Conservation (phyloP, 2,113 vertebrate species). For the Orthonyx spaldingii region DNA sequence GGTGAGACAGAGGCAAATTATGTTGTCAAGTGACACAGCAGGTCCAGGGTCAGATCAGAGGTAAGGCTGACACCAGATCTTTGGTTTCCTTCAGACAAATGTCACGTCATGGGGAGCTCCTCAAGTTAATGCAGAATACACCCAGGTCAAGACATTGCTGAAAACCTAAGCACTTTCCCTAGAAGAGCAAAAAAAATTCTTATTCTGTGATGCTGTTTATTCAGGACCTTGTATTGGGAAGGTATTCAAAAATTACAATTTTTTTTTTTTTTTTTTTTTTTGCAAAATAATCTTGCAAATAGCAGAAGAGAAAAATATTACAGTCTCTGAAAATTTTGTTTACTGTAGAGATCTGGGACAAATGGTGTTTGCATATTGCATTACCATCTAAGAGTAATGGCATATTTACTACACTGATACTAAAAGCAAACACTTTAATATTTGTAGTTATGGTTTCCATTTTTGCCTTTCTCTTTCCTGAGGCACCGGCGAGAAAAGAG, state of each 20-base stretch:
- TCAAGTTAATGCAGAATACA: background rate
- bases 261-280: background rate
- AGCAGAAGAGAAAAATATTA: background rate
- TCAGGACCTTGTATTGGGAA: background rate
- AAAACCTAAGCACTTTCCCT: background rate
- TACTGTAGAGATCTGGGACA: slow-evolving; percentile 6
- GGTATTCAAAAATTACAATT: background rate
- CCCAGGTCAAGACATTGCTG: background rate
- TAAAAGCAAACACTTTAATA: slow-evolving; percentile 32
- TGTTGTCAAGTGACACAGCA: background rate
- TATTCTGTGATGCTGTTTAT: background rate
- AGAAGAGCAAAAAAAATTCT: background rate
- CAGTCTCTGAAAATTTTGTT: background rate
- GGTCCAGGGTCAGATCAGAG: background rate
- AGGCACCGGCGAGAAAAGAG: background rate
- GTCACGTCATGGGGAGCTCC: background rate
- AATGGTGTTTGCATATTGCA: slow-evolving; percentile 23
- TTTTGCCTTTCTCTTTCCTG: background rate
- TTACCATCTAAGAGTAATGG: slow-evolving; percentile 20
- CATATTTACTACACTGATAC: slow-evolving; percentile 4
- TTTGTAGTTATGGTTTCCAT: background rate
- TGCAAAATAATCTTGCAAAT: background rate
- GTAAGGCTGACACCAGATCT: background rate
- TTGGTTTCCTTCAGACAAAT: background rate
- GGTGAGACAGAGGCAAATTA: background rate